Evolutionary conservation across 2,113 vertebrate species (phyloP).

Genomic region (Ariopsis seemanni): DNA sequence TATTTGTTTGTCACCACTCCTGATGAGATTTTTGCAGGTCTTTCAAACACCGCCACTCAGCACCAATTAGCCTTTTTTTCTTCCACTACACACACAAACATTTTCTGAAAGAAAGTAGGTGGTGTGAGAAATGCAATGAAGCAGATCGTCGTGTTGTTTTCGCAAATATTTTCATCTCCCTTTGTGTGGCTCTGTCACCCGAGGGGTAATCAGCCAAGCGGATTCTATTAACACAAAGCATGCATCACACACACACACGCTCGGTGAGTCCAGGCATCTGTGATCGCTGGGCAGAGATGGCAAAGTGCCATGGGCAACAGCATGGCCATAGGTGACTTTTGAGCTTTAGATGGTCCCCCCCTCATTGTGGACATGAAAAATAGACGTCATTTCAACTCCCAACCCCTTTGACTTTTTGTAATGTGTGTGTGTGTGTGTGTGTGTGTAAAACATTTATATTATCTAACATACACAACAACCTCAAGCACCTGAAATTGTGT

Average conservation of each 20-base stretch:
- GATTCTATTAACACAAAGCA: conserved; percentile 75
- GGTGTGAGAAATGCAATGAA: conserved; percentile 28
- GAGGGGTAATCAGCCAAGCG: conserved; percentile 67
- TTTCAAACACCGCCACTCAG: conserved; percentile 51
- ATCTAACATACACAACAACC: neutral
- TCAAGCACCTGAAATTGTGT: neutral
- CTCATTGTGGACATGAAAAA: neutral
- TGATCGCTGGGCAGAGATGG: neutral
- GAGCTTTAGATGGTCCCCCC: neutral
- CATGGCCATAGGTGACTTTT: neutral
- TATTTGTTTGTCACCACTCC: conserved; percentile 15
- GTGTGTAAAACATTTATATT: neutral
- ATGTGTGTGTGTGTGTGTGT: neutral
- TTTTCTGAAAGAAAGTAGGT: neutral
- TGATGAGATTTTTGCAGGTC: conserved; percentile 33
- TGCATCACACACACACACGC: conserved; percentile 41
- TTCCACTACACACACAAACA: neutral
- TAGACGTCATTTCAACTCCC: neutral
- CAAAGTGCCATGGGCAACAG: neutral
- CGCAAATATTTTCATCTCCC: conserved; percentile 65
- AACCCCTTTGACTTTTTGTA: no score
- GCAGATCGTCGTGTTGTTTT: conserved; percentile 57
- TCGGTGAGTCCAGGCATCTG: conserved; percentile 20
- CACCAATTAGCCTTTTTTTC: conserved; percentile 11
- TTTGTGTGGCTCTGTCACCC: conserved; percentile 64